Conservation (phyloP, 2,888 invertebrate genomes). For the Macrophya alboannulata region DNA sequence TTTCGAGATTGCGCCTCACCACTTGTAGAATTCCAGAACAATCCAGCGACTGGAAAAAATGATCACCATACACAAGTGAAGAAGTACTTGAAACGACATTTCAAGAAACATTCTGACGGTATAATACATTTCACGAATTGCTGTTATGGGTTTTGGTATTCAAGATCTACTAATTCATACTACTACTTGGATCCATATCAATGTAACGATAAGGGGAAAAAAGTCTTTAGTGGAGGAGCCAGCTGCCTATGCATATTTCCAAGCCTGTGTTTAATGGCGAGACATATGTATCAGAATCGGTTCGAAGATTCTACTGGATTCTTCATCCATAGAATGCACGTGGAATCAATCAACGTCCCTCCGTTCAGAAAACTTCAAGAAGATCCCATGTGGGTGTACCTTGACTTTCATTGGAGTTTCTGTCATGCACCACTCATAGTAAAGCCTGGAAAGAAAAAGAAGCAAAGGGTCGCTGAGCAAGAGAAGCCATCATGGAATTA, state of each 20-base stretch:
- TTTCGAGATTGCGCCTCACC: slow-evolving; percentile 71
- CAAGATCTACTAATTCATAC: slow-evolving; percentile 70
- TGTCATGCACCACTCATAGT: slow-evolving; percentile 62
- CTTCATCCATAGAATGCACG: slow-evolving; percentile 74
- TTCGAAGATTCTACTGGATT: slow-evolving; percentile 73
- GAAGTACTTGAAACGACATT: slow-evolving; percentile 68
- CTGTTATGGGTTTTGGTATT: slow-evolving; percentile 78
- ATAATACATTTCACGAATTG: slow-evolving; percentile 76
- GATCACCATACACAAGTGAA: slow-evolving; percentile 66
- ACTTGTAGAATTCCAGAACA: slow-evolving; percentile 64
- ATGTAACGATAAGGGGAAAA: slow-evolving; percentile 70
- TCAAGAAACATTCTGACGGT: slow-evolving; percentile 69
- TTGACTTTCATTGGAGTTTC: slow-evolving; percentile 77
- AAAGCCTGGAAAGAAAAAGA: slow-evolving; percentile 22
- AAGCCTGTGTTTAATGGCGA: slow-evolving; percentile 70
- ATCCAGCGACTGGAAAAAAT: slow-evolving; percentile 63
- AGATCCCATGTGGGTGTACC: slow-evolving; percentile 77
- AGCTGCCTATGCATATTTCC: slow-evolving; percentile 73
- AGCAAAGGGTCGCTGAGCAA: slow-evolving; percentile 26
- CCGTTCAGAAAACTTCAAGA: slow-evolving; percentile 69
- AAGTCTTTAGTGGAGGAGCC: slow-evolving; percentile 64
- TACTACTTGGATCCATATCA: slow-evolving; percentile 77
- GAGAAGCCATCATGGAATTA: slow-evolving; percentile 72
- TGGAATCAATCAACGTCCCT: slow-evolving; percentile 71
- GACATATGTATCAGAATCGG: slow-evolving; percentile 72